Evolutionary conservation across 2,797 vertebrate species (phyloP).

Genomic region (Anabacerthia variegaticeps): DNA sequence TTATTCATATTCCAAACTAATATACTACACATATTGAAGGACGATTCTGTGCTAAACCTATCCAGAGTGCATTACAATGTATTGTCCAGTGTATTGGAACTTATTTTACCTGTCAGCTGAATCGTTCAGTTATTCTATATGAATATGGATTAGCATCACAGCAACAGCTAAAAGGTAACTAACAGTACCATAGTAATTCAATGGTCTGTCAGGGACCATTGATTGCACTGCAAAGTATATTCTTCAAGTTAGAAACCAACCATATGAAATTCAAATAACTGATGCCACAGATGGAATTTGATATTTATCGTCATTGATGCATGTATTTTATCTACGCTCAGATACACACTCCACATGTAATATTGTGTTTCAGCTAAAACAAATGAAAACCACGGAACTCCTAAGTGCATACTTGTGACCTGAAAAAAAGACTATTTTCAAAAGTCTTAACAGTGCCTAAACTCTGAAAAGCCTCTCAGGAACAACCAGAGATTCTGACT

Average conservation of each 20-base stretch:
- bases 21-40: not conserved
- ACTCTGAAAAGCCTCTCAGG: not conserved
- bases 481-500: not conserved
- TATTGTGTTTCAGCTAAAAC: not conserved
- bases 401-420: not conserved
- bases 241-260: conserved; percentile 18
- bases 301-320: not conserved
- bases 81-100: conserved; percentile 40
- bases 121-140: not conserved
- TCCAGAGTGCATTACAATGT: not conserved
- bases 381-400: not conserved
- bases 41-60: not conserved
- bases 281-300: not conserved
- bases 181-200: conserved; percentile 15
- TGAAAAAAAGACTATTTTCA: not conserved
- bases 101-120: conserved; percentile 30
- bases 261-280: conserved; percentile 27
- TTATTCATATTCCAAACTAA: not conserved
- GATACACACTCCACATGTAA: not conserved
- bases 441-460: not conserved
- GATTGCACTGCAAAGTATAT: conserved; percentile 13
- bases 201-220: conserved; percentile 5
- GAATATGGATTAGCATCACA: conserved; percentile 41
- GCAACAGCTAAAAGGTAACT: conserved; percentile 42
- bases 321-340: not conserved